phyloP scores from a whole-genome alignment of 2,113 vertebrate species.

The Callopanchax toddi region DNA sequence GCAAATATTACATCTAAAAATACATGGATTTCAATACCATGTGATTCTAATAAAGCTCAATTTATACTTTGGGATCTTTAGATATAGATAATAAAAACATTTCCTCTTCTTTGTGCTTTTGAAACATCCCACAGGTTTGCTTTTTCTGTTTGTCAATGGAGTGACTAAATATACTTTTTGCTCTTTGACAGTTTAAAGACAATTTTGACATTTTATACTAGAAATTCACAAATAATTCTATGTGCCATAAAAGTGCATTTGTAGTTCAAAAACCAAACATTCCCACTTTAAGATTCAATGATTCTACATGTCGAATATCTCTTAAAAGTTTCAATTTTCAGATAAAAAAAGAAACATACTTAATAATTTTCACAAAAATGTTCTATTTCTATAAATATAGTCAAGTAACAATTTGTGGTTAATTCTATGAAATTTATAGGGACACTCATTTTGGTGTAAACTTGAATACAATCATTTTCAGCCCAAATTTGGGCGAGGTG shows the following conservation, averaged over 20 bases:
- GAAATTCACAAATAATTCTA: conserved; percentile 25
- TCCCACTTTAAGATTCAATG: not conserved
- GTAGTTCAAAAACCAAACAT: conserved; percentile 7
- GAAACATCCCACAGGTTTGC: conserved; percentile 10
- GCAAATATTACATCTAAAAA: not conserved
- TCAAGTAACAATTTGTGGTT: not conserved
- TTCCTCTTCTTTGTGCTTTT: conserved; percentile 63
- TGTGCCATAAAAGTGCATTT: conserved; percentile 27
- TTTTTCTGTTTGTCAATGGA: conserved; percentile 1
- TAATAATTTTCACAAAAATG: conserved; percentile 7
- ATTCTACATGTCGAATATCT: conserved; percentile 2
- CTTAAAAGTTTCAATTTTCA: conserved; percentile 9
- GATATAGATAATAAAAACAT: conserved; percentile 27
- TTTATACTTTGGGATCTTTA: conserved; percentile 23
- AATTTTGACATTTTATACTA: conserved; percentile 14
- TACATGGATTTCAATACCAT: not conserved
- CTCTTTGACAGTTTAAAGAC: conserved; percentile 11
- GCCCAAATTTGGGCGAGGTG: no score
- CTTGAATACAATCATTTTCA: no score
- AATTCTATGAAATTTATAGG: not conserved
- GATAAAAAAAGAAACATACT: not conserved
- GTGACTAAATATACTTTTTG: conserved; percentile 16
- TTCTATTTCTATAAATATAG: no score
- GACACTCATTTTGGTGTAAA: no score
- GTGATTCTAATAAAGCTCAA: conserved; percentile 11